phyloP scores from a whole-genome alignment of 2,797 vertebrate species.

The Rousettus madagascariensis region DNA sequence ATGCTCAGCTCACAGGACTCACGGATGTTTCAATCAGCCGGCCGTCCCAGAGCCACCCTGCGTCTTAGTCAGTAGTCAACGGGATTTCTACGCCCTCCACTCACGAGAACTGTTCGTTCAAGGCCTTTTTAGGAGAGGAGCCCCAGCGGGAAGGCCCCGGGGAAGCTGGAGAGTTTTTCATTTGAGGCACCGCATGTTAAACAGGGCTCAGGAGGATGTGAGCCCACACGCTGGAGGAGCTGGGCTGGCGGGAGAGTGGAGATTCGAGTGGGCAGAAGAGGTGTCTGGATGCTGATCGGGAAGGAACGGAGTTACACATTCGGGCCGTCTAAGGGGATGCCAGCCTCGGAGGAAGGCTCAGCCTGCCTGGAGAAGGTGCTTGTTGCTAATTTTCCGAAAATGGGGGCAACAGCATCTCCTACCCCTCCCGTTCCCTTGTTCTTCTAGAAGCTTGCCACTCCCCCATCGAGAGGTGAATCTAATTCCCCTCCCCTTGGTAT shows the following conservation, averaged over 20 bases:
- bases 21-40: not conserved
- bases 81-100: not conserved
- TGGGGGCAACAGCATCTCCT: not conserved
- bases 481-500: not conserved
- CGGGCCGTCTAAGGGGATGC: not conserved
- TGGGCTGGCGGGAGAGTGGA: not conserved
- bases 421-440: not conserved
- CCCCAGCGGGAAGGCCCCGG: not conserved
- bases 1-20: not conserved
- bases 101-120: not conserved
- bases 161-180: not conserved
- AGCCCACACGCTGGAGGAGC: not conserved
- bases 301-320: not conserved
- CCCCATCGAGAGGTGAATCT: not conserved
- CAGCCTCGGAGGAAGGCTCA: not conserved
- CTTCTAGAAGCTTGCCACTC: not conserved
- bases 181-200: not conserved
- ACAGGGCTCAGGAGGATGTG: not conserved
- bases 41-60: not conserved
- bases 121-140: not conserved
- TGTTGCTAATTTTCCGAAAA: not conserved
- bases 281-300: not conserved
- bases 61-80: not conserved
- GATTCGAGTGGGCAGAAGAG: not conserved
- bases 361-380: not conserved